Conservation (phyloP, 2,888 invertebrate genomes). For the Brassicogethes aeneus region DNA sequence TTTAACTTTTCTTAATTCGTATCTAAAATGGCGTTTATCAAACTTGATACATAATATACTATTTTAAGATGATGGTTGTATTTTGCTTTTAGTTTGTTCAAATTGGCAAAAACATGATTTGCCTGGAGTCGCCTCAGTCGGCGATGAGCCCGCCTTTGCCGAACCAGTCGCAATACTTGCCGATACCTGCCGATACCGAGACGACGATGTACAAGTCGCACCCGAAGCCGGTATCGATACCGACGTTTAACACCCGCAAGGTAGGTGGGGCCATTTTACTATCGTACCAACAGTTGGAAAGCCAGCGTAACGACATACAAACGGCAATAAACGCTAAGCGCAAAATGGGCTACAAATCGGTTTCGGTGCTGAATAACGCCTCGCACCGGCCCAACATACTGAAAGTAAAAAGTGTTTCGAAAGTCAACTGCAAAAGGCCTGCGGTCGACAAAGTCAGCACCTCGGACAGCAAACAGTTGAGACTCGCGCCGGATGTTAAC, state of each 20-base stretch:
- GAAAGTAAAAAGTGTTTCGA: conserved; percentile 27
- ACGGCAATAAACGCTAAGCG: conserved; percentile 28
- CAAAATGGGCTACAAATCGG: conserved; percentile 21
- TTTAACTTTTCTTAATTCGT: too few species aligned
- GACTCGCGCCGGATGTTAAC: conserved; percentile 28
- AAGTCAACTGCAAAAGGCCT: conserved; percentile 29
- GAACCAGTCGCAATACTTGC: conserved; percentile 28
- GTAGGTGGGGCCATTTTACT: conserved; percentile 49
- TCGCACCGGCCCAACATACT: conserved; percentile 29
- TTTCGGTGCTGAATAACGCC: conserved; percentile 18
- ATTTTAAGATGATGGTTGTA: too few species aligned
- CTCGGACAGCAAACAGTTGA: conserved; percentile 32
- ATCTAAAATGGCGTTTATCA: too few species aligned
- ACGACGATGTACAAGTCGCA: conserved; percentile 43
- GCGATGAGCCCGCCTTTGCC: conserved; percentile 25
- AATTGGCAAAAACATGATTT: conserved; percentile 28
- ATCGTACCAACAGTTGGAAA: conserved; percentile 37
- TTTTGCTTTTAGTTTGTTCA: conserved; percentile 29
- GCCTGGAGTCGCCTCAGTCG: conserved; percentile 28
- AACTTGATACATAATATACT: too few species aligned
- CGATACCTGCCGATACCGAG: conserved; percentile 28
- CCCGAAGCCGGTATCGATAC: conserved; percentile 51
- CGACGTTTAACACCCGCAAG: conserved; percentile 49
- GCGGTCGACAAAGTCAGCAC: conserved; percentile 26
- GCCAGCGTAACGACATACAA: conserved; percentile 35